Conservation (phyloP, 92 coral and sea anemone species). For the Palythoa grandis region DNA sequence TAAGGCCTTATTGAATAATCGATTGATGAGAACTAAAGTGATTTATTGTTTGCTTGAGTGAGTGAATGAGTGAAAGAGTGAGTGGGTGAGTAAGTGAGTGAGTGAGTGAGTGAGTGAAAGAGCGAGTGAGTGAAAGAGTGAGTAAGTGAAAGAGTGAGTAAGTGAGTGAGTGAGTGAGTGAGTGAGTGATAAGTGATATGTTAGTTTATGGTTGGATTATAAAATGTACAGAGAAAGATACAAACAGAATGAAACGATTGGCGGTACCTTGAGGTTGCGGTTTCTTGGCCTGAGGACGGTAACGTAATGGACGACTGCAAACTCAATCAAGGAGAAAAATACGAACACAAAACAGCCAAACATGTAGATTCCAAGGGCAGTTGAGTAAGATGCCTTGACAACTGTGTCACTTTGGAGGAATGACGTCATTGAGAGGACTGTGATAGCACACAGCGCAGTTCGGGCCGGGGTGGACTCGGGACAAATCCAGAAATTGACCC, state of each 20-base stretch:
- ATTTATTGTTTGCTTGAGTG: too few relatives aligned
- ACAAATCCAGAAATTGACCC: constrained; percentile 41
- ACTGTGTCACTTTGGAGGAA: constrained; percentile 17
- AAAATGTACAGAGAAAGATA: background rate
- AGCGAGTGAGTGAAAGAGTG: too few relatives aligned
- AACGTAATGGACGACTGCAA: constrained; percentile 15
- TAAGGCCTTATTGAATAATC: too few relatives aligned
- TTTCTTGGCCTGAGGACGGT: constrained; percentile 1
- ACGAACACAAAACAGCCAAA: constrained; percentile 38
- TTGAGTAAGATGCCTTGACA: constrained; percentile 20
- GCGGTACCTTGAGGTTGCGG: background rate
- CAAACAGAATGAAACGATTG: background rate
- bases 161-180: too few relatives aligned
- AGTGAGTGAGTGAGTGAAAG: too few relatives aligned
- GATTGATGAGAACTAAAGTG: too few relatives aligned
- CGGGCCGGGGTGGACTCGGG: constrained; percentile 50
- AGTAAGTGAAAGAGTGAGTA: too few relatives aligned
- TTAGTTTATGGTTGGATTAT: background rate
- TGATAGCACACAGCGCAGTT: constrained; percentile 31
- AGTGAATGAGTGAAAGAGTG: too few relatives aligned
- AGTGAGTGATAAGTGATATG: background rate
- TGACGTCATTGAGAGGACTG: constrained; percentile 38
- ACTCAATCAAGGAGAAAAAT: constrained; percentile 24
- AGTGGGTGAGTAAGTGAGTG: too few relatives aligned
- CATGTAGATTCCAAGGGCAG: constrained; percentile 24